Conservation (phyloP, 1,140 invertebrate genomes). For the Drosophila arawakana region DNA sequence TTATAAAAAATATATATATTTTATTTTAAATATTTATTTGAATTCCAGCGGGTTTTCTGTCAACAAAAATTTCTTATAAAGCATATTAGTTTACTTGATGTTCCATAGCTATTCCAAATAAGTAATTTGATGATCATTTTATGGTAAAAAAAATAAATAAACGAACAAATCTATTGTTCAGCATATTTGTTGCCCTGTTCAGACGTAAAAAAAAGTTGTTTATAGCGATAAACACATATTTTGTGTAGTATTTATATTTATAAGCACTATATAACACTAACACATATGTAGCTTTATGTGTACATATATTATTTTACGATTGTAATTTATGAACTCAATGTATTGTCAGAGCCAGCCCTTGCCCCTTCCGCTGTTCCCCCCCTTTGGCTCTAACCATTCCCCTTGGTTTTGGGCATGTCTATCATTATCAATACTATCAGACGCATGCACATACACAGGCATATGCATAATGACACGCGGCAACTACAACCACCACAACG, state of each 20-base stretch:
- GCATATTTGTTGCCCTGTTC: too few species aligned
- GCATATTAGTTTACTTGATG: too few species aligned
- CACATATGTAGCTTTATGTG: background rate
- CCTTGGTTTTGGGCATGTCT: background rate
- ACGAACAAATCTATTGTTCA: too few species aligned
- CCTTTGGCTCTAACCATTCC: background rate
- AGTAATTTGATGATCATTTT: too few species aligned
- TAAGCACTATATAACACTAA: background rate
- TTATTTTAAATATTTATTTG: too few species aligned
- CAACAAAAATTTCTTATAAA: too few species aligned
- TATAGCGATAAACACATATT: background rate
- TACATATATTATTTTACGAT: background rate
- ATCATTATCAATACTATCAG: constrained; percentile 37
- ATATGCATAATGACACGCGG: constrained; percentile 53
- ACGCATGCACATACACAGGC: constrained; percentile 13
- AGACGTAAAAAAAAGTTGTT: too few species aligned
- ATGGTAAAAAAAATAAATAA: too few species aligned
- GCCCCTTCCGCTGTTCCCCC: background rate
- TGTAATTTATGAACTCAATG: constrained; percentile 45
- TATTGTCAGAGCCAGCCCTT: background rate
- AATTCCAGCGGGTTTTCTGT: too few species aligned
- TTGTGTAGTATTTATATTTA: background rate
- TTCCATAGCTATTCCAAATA: too few species aligned
- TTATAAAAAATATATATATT: too few species aligned
- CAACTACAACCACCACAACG: constrained; percentile 40